A percentile compares a stretch with the other conserved stretches of the same genome.
phyloP scores from a whole-genome alignment of 2,113 vertebrate genomes.

The Indicator maculatus region DNA sequence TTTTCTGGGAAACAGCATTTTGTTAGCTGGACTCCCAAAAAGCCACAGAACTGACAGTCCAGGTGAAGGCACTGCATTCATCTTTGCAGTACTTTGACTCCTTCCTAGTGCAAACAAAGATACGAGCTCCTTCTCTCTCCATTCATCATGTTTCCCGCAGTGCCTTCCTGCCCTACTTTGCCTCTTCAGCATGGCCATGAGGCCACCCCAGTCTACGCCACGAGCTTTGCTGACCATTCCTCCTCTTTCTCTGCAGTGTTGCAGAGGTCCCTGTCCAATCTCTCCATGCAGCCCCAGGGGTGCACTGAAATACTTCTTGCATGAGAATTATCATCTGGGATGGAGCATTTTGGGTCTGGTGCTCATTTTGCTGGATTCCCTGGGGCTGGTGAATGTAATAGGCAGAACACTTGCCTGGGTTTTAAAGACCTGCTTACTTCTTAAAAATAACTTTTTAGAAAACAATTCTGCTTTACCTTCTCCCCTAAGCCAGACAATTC shows the following conservation, averaged over 20 bases:
- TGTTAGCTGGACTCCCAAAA: neutral
- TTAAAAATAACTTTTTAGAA: slow-evolving; percentile 30
- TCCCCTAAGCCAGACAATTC: slow-evolving; percentile 42
- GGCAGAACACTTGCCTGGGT: neutral
- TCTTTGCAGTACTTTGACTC: neutral
- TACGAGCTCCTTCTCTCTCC: neutral
- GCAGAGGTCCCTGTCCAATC: neutral
- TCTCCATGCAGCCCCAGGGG: neutral
- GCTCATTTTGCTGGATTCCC: slow-evolving; percentile 25
- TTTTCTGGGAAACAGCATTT: neutral
- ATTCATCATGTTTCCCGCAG: neutral
- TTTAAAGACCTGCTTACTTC: slow-evolving; percentile 34
- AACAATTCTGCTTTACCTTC: slow-evolving; percentile 15
- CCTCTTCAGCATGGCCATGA: neutral
- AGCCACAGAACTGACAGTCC: neutral
- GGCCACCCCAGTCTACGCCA: neutral
- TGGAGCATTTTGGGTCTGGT: neutral
- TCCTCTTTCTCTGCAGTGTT: neutral
- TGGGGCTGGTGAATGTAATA: neutral
- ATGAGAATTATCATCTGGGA: neutral
- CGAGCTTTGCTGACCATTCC: neutral
- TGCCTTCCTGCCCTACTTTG: neutral
- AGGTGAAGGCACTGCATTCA: neutral
- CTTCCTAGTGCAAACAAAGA: neutral
- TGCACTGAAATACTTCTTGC: neutral